phyloP scores from a whole-genome alignment of 1,140 invertebrate species.

The Drosophila littoralis region DNA sequence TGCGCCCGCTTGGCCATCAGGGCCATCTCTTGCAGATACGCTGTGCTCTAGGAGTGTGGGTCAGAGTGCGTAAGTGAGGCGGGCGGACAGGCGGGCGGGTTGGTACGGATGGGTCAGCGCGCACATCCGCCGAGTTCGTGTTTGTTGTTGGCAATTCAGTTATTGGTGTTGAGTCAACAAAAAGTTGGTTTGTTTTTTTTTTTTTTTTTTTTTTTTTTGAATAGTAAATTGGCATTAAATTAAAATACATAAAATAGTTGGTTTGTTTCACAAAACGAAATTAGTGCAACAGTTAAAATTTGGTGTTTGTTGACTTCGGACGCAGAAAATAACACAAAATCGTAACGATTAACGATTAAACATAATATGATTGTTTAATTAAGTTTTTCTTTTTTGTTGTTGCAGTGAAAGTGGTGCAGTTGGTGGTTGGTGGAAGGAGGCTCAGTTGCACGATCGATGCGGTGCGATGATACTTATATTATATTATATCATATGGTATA shows the following conservation, averaged over 20 bases:
- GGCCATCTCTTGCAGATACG: slow-evolving; percentile 83
- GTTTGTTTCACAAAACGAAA: slow-evolving; percentile 21
- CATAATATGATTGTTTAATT: slow-evolving; percentile 40
- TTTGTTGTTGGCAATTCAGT: slow-evolving; percentile 14
- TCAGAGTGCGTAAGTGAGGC: slow-evolving; percentile 1
- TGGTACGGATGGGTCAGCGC: neutral
- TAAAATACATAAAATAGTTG: slow-evolving; percentile 58
- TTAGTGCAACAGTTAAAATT: slow-evolving; percentile 46
- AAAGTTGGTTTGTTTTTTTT: no score
- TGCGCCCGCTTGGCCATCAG: slow-evolving; percentile 74
- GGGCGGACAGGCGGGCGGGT: neutral
- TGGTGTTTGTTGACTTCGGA: slow-evolving; percentile 25
- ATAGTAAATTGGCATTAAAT: slow-evolving; percentile 73
- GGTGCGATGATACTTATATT: slow-evolving; percentile 4
- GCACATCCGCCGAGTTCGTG: slow-evolving; percentile 17
- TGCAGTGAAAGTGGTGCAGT: slow-evolving; percentile 28
- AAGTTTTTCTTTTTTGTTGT: no score
- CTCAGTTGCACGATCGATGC: slow-evolving; percentile 13
- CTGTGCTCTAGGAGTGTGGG: slow-evolving; percentile 53
- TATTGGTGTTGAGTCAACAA: slow-evolving; percentile 29
- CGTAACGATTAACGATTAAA: slow-evolving; percentile 36
- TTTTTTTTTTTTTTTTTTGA: slow-evolving; percentile 15
- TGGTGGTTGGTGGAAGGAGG: neutral
- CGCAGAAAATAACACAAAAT: slow-evolving; percentile 53
- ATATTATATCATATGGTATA: no score